Evolutionary conservation across 2,113 vertebrate species (phyloP).

Genomic region (Heterocephalus glaber): DNA sequence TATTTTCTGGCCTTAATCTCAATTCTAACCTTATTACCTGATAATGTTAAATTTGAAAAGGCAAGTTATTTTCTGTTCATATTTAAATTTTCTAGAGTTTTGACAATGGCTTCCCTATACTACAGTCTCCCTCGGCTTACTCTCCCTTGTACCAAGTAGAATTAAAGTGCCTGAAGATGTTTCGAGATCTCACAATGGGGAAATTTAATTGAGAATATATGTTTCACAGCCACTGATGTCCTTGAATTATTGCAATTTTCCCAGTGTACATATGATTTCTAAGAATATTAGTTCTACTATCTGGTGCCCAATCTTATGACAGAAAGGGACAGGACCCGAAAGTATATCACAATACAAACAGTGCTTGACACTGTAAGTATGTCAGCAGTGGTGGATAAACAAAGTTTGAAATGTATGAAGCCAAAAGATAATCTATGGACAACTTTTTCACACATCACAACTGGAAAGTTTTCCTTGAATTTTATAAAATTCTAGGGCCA

Average conservation of each 20-base stretch:
- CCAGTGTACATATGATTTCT: background rate
- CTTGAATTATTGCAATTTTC: background rate
- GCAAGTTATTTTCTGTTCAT: background rate
- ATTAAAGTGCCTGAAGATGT: background rate
- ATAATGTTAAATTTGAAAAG: background rate
- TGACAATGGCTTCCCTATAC: background rate
- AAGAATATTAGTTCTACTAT: background rate
- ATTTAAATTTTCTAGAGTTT: background rate
- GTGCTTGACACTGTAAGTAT: background rate
- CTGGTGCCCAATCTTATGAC: background rate
- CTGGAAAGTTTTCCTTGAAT: background rate
- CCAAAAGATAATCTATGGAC: background rate
- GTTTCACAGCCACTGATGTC: background rate
- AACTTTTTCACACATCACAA: background rate
- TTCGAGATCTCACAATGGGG: background rate
- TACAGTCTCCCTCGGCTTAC: background rate
- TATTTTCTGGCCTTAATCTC: background rate
- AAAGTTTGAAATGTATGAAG: background rate
- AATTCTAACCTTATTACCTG: background rate
- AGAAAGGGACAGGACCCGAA: background rate
- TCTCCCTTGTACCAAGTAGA: background rate
- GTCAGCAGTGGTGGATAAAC: background rate
- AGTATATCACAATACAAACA: background rate
- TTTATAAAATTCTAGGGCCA: conserved; percentile 28
- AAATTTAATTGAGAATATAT: background rate